Base-by-base conservation (phyloP, 2,797 vertebrate genomes). In the Poeciliopsis gracilis region DNA sequence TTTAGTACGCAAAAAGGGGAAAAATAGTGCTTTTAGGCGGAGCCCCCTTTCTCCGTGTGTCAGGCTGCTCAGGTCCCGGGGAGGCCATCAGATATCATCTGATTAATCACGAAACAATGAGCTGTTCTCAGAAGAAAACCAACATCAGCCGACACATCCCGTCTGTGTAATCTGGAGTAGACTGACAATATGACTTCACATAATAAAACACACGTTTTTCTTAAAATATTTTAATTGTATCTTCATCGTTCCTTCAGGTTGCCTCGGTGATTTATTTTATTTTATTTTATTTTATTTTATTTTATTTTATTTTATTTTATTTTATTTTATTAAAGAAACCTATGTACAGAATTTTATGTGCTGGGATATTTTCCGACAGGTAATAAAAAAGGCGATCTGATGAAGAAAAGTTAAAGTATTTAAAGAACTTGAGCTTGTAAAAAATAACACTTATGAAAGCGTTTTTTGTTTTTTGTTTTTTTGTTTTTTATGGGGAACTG, bases 11-110 rank as follows among this genome's bases (percentile, higher is more conserved):
- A 87, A 89, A 90, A 85, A 73, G 85, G 76, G 46, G 86, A 87
- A 87, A 87, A 91, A 89, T 81, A 86, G 86, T 82, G 86, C 87
- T 90, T 90, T 93, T 89, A 89, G 88, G 71, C 86, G 59, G 75
- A 87, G 87, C 77, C 53, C 75, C 91, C 86, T 82, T 79, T 79
- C 82, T 86, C 71, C 76, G 2, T 69, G 66, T 87, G 81, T 80
- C 86, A 86, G 66, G 77, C 81, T 72, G 72, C 75, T 86, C 69
- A 28, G 3, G 63, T 67, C 59, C 85, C 63, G 46, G 18, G 63
- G 55, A 77, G 78, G 75, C n/a, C n/a, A 83, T 72, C 81, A 75
- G 61, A 76, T 72, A 73, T 66, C 74, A 41, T 74, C 18, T 46
- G 74, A 78, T 57, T 73, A 63, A 85, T 73, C 43, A 83, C 53